These are phyloP conservation scores for Uloborus plumipes DNA, from an alignment of 2,888 invertebrate genomes.

Conservation along the genomic window DNA sequence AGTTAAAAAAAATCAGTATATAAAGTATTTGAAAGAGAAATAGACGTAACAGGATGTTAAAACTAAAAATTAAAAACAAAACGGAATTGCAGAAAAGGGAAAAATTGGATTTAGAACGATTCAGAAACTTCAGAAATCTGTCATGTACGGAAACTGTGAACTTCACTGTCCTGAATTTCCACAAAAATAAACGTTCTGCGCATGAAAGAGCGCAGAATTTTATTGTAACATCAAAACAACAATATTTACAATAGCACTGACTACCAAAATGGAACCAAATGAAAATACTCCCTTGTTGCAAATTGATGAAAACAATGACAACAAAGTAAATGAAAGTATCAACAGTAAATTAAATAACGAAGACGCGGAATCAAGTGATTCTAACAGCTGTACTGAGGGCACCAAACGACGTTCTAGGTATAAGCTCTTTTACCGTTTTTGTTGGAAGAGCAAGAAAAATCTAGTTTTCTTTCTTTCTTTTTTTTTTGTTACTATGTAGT, in stretches of 20 bases:
- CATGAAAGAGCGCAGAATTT: no score
- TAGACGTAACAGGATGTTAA: no score
- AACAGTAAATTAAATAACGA: slow-evolving; percentile 16
- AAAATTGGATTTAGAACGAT: no score
- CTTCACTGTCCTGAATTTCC: no score
- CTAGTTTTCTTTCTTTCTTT: background rate
- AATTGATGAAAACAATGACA: slow-evolving; percentile 14
- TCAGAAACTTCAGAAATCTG: no score
- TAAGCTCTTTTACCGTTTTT: background rate
- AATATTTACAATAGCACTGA: slow-evolving; percentile 2
- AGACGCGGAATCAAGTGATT: slow-evolving; percentile 43
- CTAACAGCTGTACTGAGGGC: slow-evolving; percentile 24
- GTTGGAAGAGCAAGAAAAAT: background rate
- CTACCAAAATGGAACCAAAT: slow-evolving; percentile 45
- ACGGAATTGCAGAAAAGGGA: no score
- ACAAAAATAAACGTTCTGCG: no score
- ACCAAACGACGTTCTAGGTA: slow-evolving; percentile 32
- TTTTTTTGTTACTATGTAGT: background rate
- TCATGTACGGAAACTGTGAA: no score
- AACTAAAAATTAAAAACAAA: no score
- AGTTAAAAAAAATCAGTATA: no score
- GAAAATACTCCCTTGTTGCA: slow-evolving; percentile 41
- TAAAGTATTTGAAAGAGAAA: no score
- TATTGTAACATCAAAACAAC: no score
- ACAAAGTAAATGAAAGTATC: background rate